phyloP scores from a whole-genome alignment of 2,888 invertebrate genomes.

The Ormyrus thymus region DNA sequence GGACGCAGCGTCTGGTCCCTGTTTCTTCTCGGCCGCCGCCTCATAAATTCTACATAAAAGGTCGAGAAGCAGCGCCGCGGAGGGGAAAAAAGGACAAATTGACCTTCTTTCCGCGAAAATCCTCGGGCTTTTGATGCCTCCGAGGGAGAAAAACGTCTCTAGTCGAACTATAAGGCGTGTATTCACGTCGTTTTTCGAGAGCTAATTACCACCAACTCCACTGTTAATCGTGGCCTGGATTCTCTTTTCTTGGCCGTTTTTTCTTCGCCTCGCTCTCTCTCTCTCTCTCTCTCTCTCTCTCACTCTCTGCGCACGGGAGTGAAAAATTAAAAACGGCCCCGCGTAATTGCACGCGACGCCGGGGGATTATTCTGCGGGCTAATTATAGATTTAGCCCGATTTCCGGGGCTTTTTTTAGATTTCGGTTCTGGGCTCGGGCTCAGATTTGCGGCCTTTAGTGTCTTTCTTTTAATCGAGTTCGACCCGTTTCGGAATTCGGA shows the following conservation, averaged over 20 bases:
- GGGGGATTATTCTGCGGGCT: too few relatives aligned
- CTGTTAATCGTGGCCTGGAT: background rate
- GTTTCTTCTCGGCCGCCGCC: background rate
- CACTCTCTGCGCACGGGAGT: too few relatives aligned
- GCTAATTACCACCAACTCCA: background rate
- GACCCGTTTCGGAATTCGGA: too few relatives aligned
- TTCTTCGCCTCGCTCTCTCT: too few relatives aligned
- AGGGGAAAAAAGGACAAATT: constrained; percentile 26
- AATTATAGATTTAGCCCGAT: too few relatives aligned
- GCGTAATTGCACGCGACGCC: too few relatives aligned
- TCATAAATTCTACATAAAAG: constrained; percentile 39
- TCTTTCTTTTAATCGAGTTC: too few relatives aligned
- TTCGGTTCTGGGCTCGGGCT: too few relatives aligned
- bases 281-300: too few relatives aligned
- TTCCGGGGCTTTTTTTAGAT: too few relatives aligned
- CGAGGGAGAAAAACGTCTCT: background rate
- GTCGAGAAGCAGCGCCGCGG: constrained; percentile 17
- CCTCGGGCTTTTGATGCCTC: constrained; percentile 4
- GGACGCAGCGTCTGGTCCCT: background rate
- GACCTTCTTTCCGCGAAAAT: constrained; percentile 24
- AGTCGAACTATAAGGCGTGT: background rate
- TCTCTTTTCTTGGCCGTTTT: background rate
- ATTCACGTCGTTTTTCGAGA: background rate
- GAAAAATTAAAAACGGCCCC: too few relatives aligned
- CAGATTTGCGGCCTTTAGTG: too few relatives aligned